phyloP scores from a whole-genome alignment of 2,797 vertebrate species.

The Syndactyla subalaris region DNA sequence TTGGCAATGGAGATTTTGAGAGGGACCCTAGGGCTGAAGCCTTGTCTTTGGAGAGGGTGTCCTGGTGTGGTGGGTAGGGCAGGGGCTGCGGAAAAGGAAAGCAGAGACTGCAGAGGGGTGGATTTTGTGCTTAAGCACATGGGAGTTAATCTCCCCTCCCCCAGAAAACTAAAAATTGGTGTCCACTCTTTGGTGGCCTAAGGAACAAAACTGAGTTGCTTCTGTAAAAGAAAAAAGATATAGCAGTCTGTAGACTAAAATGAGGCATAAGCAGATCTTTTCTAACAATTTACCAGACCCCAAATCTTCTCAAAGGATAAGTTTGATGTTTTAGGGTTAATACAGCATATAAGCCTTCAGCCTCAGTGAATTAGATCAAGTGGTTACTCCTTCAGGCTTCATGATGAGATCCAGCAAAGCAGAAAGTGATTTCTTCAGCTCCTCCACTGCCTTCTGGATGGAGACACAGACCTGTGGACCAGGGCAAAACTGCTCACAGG shows the following conservation, averaged over 20 bases:
- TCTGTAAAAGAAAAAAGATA: neutral
- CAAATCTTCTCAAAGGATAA: neutral
- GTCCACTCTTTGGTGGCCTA: neutral
- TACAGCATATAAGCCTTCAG: neutral
- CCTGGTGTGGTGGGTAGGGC: fast-evolving
- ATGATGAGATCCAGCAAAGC: neutral
- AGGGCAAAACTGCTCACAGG: neutral
- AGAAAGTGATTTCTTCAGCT: neutral
- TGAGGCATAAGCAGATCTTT: neutral
- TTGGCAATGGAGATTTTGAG: neutral
- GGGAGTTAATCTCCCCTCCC: neutral
- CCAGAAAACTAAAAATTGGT: neutral
- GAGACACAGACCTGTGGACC: neutral
- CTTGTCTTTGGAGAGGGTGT: neutral
- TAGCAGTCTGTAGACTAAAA: neutral
- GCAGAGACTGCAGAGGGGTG: neutral
- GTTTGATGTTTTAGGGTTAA: neutral
- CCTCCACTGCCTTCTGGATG: neutral
- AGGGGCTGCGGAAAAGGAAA: neutral
- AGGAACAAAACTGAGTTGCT: neutral
- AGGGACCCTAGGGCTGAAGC: neutral
- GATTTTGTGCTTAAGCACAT: neutral
- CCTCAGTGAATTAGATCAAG: neutral
- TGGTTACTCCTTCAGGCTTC: neutral
- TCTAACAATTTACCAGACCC: neutral